phyloP scores from a whole-genome alignment of 2,888 invertebrate genomes.

The Xanthia togata region DNA sequence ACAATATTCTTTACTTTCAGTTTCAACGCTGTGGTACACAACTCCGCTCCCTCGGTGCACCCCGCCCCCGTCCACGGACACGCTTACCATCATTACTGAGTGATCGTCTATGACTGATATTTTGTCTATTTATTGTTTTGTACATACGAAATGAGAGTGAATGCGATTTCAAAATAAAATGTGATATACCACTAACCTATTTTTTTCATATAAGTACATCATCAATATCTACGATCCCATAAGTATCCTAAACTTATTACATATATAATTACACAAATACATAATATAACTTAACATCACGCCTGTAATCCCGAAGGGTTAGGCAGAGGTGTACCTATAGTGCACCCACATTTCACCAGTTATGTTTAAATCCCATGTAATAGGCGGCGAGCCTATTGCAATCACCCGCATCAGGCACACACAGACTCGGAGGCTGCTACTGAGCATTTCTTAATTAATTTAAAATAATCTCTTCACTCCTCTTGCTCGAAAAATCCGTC shows the following conservation, averaged over 20 bases:
- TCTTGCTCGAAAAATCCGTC: no score
- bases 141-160: conserved; percentile 22
- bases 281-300: no score
- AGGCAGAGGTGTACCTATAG: no score
- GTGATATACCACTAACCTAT: background rate
- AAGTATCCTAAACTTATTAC: background rate
- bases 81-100: conserved; percentile 76
- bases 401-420: no score
- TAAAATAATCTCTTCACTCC: no score
- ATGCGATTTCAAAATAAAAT: conserved; percentile 33
- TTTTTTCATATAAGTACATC: background rate
- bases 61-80: conserved; percentile 74
- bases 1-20: conserved; percentile 67
- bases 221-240: background rate
- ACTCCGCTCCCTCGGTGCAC: conserved; percentile 81
- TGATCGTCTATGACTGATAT: conserved; percentile 8
- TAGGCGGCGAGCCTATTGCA: no score
- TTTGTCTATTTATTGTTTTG: conserved; percentile 49
- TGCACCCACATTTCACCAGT: no score
- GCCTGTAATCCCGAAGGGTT: no score
- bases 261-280: background rate
- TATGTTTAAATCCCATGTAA: no score
- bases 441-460: no score
- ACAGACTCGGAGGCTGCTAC: no score
- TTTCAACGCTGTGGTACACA: conserved; percentile 88